Base-by-base conservation (phyloP, 1,140 invertebrate species). In the Ephestia elutella region DNA sequence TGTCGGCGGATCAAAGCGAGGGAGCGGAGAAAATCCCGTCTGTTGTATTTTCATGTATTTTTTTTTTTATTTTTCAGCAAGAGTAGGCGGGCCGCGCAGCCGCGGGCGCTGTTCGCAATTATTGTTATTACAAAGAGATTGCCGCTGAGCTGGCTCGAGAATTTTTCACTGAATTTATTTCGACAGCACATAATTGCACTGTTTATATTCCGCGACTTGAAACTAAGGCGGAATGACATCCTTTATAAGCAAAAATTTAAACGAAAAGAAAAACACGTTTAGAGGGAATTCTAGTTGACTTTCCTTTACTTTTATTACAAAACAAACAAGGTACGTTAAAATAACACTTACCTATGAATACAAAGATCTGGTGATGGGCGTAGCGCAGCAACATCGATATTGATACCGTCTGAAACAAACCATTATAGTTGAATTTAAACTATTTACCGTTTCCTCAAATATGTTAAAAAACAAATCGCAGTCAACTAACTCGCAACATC, bases 341-440 rank as follows among this genome's bases (percentile, higher is more conserved):
- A 49, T 18, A 49, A 5, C 10, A 53, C 94, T 96, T 91, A 98
- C 97, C 96, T 70, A 99, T 98, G 77, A 99, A 99, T 21, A 99
- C 92, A 86, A 99, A 99, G 73, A 99, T 99, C 89, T 99, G 98
- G 87, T 99, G 98, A 90, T 99, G 98, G 2, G 98, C 99, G 89
- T 99, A 99, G 49, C 98, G 93, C 49, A 99, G 90, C 63, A 99
- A 90, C 95, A 99, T 99, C 2, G 98, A 99, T 70, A 99, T 97
- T 0, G 97, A 98, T 32, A 99, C 94, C 8, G 98, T 99, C 98
- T 99, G 92, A 71, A 93, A 96, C 83, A 85, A 85, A 72, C 70
- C 73, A 82, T 49, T 56, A 21, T 48, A 5, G 19, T 38, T 21
- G 44, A 19, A 44, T n/a, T 51, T 51, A 61, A 53, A 59, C 2